Evolutionary conservation across 2,113 vertebrate species (phyloP).

Genomic region (Paralichthys olivaceus): DNA sequence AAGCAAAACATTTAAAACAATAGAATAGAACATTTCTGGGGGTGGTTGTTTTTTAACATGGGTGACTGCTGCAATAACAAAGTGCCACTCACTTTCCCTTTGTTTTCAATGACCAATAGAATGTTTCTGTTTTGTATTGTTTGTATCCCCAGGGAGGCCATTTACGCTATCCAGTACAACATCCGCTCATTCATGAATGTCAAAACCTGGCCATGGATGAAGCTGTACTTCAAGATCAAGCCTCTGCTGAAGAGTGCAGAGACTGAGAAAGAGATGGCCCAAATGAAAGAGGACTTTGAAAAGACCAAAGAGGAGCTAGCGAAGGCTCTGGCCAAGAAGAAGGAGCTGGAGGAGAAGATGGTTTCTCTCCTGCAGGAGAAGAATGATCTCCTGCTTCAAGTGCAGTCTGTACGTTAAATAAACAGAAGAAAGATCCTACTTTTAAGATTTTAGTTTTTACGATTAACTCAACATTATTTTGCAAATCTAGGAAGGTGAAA

Average conservation of each 20-base stretch:
- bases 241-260: conserved; percentile 86
- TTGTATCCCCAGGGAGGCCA: conserved; percentile 76
- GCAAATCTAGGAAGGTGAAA: conserved; percentile 65
- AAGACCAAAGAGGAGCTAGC: conserved; percentile 89
- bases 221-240: conserved; percentile 85
- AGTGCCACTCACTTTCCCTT: background rate
- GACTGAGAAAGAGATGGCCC: conserved; percentile 83
- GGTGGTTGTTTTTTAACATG: no score
- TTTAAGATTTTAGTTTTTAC: background rate
- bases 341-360: conserved; percentile 84
- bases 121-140: background rate
- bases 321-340: conserved; percentile 84
- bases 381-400: conserved; percentile 75
- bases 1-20: no score
- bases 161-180: conserved; percentile 88
- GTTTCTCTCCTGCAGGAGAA: conserved; percentile 80
- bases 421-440: background rate
- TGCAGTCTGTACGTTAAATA: conserved; percentile 65
- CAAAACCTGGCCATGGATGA: conserved; percentile 88
- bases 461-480: background rate
- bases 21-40: no score
- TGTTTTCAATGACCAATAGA: background rate
- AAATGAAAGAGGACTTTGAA: conserved; percentile 86
- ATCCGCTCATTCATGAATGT: conserved; percentile 87
- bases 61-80: background rate